Evolutionary conservation across 2,888 invertebrate species (phyloP).

Genomic region (Platypus cylindrus): DNA sequence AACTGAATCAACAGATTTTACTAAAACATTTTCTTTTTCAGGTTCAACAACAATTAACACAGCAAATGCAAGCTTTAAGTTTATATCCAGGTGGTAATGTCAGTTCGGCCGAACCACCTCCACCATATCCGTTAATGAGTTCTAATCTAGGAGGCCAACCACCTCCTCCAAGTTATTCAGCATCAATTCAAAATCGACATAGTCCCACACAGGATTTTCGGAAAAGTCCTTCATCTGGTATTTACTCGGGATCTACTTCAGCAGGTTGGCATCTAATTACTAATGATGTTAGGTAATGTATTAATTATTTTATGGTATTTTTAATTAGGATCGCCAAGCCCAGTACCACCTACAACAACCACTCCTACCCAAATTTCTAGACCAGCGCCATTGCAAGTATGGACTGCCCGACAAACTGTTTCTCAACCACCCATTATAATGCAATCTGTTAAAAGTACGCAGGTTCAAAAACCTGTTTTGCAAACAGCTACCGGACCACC

Average conservation of each 20-base stretch:
- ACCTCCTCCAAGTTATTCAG: constrained; percentile 75
- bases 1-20: neutral
- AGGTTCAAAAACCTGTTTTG: constrained; percentile 86
- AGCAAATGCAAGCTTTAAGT: constrained; percentile 78
- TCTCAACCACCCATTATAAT: constrained; percentile 90
- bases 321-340: constrained; percentile 56
- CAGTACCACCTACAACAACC: constrained; percentile 43
- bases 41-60: constrained; percentile 73
- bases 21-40: constrained; percentile 8
- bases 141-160: constrained; percentile 47
- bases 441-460: constrained; percentile 93
- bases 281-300: neutral
- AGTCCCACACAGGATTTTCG: constrained; percentile 70
- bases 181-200: constrained; percentile 76
- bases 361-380: constrained; percentile 53
- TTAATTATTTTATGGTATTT: neutral
- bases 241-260: constrained; percentile 72
- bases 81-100: constrained; percentile 54
- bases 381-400: constrained; percentile 71
- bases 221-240: constrained; percentile 76
- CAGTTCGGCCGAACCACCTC: constrained; percentile 50
- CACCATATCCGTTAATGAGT: constrained; percentile 42
- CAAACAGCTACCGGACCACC: constrained; percentile 92
- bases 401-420: constrained; percentile 77
- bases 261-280: constrained; percentile 31